Conservation (phyloP, 2,113 vertebrate genomes). For the Heterotilapia buettikoferi region DNA sequence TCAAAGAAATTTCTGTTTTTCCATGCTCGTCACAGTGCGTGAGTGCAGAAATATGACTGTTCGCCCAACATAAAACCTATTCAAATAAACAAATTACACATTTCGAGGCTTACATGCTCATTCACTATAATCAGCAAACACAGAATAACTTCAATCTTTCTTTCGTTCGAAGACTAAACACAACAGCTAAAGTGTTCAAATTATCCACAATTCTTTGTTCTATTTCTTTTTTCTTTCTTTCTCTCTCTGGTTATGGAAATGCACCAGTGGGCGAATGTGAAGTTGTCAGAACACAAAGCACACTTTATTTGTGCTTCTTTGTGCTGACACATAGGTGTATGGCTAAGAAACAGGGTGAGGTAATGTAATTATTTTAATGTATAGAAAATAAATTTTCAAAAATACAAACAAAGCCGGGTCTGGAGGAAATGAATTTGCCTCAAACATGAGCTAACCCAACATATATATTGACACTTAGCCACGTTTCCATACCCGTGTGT, state of each 20-base stretch:
- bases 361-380: slow-evolving; percentile 18
- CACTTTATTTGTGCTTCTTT: slow-evolving; percentile 48
- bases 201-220: not conserved
- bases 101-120: not conserved
- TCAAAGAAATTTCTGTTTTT: not conserved
- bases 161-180: not conserved
- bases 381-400: not conserved
- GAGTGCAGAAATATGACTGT: not conserved
- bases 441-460: not conserved
- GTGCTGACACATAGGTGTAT: slow-evolving; percentile 34
- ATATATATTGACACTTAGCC: not conserved
- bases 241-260: slow-evolving; percentile 39
- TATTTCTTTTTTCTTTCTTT: not conserved
- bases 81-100: not conserved
- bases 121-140: not conserved
- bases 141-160: not conserved
- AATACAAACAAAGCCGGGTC: not conserved
- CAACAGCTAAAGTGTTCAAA: slow-evolving; percentile 23
- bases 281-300: slow-evolving; percentile 58
- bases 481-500: not conserved
- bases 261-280: slow-evolving; percentile 3
- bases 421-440: not conserved
- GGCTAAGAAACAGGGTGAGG: slow-evolving; percentile 15
- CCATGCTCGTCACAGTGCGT: not conserved
- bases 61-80: not conserved